Conservation (phyloP, 2,888 invertebrate genomes). For the Euplagia quadripunctaria region DNA sequence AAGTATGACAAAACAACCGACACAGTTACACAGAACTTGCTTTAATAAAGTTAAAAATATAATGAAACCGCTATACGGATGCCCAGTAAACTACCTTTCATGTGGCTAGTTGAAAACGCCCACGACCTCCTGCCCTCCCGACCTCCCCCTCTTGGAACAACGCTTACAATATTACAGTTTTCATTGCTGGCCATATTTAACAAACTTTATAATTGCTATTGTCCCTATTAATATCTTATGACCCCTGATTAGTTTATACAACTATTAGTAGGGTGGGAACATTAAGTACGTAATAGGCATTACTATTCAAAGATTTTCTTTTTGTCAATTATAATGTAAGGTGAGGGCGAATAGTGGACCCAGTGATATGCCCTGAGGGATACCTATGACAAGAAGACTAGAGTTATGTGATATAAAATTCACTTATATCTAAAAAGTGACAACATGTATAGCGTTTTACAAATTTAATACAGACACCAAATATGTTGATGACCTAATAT, state of each 20-base stretch:
- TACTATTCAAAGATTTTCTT: not conserved
- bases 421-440: not conserved
- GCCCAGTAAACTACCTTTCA: constrained; percentile 50
- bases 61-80: constrained; percentile 49
- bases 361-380: constrained; percentile 15
- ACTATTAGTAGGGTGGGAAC: not conserved
- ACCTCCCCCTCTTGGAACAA: constrained; percentile 9
- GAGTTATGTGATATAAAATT: constrained; percentile 37
- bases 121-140: not conserved
- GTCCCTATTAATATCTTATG: constrained; percentile 34
- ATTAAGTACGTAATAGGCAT: not conserved
- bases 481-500: too few relatives aligned
- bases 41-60: constrained; percentile 56
- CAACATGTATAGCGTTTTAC: too few relatives aligned
- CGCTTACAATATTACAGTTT: constrained; percentile 30
- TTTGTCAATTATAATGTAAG: constrained; percentile 1
- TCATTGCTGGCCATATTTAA: constrained; percentile 36
- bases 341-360: constrained; percentile 5
- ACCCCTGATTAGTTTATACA: constrained; percentile 3
- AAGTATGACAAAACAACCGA: constrained; percentile 43
- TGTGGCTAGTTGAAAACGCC: constrained; percentile 47
- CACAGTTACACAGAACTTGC: constrained; percentile 46
- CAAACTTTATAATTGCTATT: constrained; percentile 47
- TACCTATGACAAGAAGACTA: not conserved
- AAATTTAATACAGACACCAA: too few relatives aligned